Percentiles rank a stretch among this genome's conserved stretches.
Conservation (phyloP, 2,113 vertebrate genomes). For the Myotis lucifugus region DNA sequence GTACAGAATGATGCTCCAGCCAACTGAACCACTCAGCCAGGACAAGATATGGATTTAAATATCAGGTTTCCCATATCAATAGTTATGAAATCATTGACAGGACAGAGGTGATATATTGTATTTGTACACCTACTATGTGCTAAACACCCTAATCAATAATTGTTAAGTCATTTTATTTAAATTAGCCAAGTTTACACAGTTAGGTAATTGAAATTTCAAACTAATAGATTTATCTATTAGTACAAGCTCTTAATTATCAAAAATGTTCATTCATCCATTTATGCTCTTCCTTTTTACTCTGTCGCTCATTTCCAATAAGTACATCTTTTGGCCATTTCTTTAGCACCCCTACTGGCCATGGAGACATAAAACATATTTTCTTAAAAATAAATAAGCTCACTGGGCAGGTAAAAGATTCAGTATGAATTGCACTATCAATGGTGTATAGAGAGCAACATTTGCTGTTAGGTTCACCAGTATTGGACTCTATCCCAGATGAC, state of each 20-base stretch:
- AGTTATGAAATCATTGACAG: constrained; percentile 19
- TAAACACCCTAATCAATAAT: not conserved
- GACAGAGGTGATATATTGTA: not conserved
- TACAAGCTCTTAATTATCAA: constrained; percentile 13
- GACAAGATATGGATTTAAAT: not conserved
- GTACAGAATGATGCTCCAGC: not conserved
- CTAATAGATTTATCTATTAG: not conserved
- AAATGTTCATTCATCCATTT: not conserved
- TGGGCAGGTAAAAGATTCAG: not conserved
- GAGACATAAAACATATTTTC: not conserved
- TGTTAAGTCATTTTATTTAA: constrained; percentile 50
- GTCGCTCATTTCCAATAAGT: not conserved
- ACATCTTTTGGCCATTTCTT: not conserved
- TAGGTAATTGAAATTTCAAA: constrained; percentile 6
- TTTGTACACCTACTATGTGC: not conserved
- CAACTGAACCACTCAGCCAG: not conserved
- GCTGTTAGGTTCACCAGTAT: not conserved
- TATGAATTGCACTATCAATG: not conserved
- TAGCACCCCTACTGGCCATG: not conserved
- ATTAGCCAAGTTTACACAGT: not conserved
- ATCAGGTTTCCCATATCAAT: not conserved
- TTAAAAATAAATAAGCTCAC: not conserved
- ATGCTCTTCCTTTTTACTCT: not conserved
- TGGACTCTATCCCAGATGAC: not conserved
- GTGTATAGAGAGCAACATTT: not conserved